Conservation (phyloP, 2,797 vertebrate genomes). For the Lepilemur ruficaudatus region DNA sequence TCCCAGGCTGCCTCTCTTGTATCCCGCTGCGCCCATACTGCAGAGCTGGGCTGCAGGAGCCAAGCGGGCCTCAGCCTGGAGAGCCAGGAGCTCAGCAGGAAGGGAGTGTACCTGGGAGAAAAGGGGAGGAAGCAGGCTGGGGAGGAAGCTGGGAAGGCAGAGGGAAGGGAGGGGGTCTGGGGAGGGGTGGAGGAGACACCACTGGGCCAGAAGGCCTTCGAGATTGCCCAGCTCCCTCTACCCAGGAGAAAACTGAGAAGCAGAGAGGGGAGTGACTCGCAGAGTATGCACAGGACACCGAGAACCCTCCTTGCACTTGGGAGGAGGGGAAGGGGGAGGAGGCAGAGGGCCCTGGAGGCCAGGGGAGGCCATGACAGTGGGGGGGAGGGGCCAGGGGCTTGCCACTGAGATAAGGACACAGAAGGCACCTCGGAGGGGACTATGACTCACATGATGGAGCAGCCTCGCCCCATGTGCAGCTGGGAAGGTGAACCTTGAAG, state of each 20-base stretch:
- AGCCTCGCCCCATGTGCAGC: neutral
- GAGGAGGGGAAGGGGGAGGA: neutral
- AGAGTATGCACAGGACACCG: neutral
- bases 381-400: neutral
- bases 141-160: neutral
- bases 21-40: neutral
- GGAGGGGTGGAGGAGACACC: neutral
- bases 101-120: neutral
- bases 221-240: neutral
- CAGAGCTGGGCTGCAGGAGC: neutral
- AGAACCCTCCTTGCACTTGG: neutral
- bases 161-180: neutral
- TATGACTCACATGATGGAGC: neutral
- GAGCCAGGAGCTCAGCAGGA: neutral
- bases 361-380: neutral
- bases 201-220: neutral
- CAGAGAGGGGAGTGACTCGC: neutral
- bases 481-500: neutral
- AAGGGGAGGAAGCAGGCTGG: neutral
- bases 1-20: neutral
- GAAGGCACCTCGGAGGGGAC: neutral
- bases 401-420: neutral
- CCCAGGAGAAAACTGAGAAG: neutral
- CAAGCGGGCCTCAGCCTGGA: slow-evolving; percentile 11
- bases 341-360: neutral